Base-by-base conservation (phyloP, 2,113 vertebrate species). In the Ceuthmochares aereus region DNA sequence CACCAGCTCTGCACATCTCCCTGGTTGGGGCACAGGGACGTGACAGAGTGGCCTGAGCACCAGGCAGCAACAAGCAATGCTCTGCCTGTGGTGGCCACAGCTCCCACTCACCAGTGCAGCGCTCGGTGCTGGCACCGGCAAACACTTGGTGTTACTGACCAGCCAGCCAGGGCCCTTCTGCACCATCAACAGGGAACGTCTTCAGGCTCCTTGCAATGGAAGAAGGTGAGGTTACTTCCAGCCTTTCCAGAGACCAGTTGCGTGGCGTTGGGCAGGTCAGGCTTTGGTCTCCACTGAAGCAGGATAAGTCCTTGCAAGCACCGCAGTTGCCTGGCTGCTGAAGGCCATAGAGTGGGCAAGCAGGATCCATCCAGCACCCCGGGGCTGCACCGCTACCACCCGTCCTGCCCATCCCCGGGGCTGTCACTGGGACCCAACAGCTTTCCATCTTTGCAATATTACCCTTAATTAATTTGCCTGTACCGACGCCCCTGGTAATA, bases 391-490 rank as follows among this genome's bases (percentile, higher is more conserved):
- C 1, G 1, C 51, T 0, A 0, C 49, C 54, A 43, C 60, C 70
- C 3, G 1, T 27, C 69, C 88, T 9, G 2, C 76, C 81, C 54
- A 3, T 32, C 47, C 78, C 26, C 83, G 30, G 55, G 45, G 64
- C 60, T 34, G 25, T 34, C 54, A 26, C 36, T 2, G 8, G 12
- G 37, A 92, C n/a, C 83, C 79, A 36, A 21, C 55, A 81, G 91
- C 60, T 81, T 84, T 70, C 56, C 25, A 22, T 74, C 83, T 70
- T 72, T 90, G 63, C 86, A 84, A 94, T 75, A 90, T 32, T 80
- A 56, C 56, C 73, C 67, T 60, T 93, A 96, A 96, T 95, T 97
- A 97, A 96, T 95, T 93, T 74, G 69, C 85, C 96, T 73, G 90
- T 70, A 20, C 79, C 0, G 1, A 45, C 86, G 85, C 90, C 91